Evolutionary conservation across 2,113 vertebrate genomes (phyloP).

Genomic region (Cichladusa arquata): DNA sequence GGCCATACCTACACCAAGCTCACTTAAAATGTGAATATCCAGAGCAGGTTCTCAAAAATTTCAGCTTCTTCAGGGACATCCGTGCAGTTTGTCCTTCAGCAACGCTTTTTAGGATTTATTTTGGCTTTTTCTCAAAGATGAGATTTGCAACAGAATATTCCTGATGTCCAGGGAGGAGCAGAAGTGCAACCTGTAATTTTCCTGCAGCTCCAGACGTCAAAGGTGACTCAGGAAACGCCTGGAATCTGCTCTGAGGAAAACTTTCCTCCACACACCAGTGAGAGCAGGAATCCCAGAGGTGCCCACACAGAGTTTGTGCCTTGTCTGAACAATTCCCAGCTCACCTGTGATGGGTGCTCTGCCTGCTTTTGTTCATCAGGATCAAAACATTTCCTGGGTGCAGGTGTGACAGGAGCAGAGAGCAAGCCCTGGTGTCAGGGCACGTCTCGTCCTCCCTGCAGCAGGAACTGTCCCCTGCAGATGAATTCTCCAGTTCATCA

Average conservation of each 20-base stretch:
- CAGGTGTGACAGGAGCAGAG: neutral
- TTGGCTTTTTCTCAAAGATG: neutral
- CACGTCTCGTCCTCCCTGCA: neutral
- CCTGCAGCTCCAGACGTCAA: neutral
- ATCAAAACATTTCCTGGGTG: neutral
- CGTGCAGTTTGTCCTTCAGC: neutral
- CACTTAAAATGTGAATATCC: neutral
- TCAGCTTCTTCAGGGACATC: neutral
- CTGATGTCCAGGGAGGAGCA: neutral
- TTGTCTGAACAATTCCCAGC: neutral
- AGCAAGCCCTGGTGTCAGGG: neutral
- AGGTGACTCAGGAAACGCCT: neutral
- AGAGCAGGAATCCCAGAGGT: neutral
- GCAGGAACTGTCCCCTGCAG: neutral
- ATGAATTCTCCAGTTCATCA: neutral
- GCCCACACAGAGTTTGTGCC: neutral
- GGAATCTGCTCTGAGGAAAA: neutral
- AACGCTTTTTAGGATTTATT: neutral
- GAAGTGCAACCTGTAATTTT: neutral
- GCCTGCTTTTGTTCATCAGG: neutral
- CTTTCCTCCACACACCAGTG: neutral
- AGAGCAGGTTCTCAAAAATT: neutral
- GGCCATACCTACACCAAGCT: neutral
- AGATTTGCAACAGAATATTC: neutral
- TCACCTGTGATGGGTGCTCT: neutral